Evolutionary conservation across 2,888 invertebrate species (phyloP).

Genomic region (Ramazzottius varieornatus): DNA sequence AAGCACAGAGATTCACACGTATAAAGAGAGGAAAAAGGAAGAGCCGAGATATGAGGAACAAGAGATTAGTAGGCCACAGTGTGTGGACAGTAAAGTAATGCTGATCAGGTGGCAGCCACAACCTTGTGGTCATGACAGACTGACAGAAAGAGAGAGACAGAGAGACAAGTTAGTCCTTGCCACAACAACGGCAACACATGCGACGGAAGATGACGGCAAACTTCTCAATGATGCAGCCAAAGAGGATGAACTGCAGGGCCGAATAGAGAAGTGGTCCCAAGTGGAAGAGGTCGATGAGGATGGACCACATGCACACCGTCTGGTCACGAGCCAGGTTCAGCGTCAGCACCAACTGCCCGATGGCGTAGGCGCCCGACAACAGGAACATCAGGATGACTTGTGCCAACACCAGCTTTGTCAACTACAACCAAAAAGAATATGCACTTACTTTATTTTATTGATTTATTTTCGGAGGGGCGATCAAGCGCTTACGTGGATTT

Average conservation of each 20-base stretch:
- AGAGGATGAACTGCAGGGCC: conserved; percentile 1
- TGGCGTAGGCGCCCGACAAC: neutral
- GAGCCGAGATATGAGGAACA: too few relatives aligned
- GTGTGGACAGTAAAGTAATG: neutral
- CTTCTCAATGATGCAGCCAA: neutral
- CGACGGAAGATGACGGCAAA: neutral
- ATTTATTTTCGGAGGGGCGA: neutral
- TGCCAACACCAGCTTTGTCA: neutral
- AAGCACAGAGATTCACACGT: too few relatives aligned
- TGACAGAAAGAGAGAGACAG: neutral
- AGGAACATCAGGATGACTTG: neutral
- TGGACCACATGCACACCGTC: neutral
- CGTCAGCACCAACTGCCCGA: conserved; percentile 3
- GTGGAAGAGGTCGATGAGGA: neutral
- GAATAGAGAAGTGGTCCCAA: neutral
- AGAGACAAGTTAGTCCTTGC: neutral
- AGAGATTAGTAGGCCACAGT: neutral
- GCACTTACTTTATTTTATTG: too few relatives aligned
- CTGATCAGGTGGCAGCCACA: neutral
- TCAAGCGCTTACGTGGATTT: neutral
- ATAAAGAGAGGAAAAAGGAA: too few relatives aligned
- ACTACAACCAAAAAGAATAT: too few relatives aligned
- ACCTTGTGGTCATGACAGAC: neutral
- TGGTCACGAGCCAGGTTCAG: neutral
- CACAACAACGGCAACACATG: neutral